Evolutionary conservation across 2,888 invertebrate genomes (phyloP).

Genomic region (Pristionchus mayeri): DNA sequence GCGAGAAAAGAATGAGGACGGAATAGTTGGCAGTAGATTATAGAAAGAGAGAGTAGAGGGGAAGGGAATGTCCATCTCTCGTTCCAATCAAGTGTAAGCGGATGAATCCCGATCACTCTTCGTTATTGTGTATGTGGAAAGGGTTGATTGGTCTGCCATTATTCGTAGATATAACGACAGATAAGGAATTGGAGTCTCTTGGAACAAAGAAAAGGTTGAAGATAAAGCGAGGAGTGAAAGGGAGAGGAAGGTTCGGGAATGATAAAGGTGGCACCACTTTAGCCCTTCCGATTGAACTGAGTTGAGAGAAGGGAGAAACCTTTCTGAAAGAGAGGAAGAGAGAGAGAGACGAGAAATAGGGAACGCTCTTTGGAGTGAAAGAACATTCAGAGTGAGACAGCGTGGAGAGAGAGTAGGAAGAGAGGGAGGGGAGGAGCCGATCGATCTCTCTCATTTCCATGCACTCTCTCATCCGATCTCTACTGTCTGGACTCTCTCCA

Average conservation of each 20-base stretch:
- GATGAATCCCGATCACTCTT: neutral
- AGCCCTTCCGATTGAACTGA: constrained; percentile 19
- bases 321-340: neutral
- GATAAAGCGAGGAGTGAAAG: neutral
- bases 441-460: neutral
- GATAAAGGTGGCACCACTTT: neutral
- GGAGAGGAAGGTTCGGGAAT: neutral
- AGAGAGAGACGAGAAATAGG: constrained; percentile 26
- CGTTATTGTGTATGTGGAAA: neutral
- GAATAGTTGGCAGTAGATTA: neutral
- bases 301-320: constrained; percentile 32
- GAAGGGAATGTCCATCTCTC: neutral
- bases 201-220: constrained; percentile 10
- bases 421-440: constrained; percentile 25
- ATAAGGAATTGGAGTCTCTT: neutral
- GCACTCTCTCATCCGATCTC: neutral
- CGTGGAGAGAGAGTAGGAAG: neutral
- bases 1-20: neutral
- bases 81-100: neutral
- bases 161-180: neutral
- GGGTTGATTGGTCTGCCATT: constrained; percentile 14
- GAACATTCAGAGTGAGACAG: constrained; percentile 5
- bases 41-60: neutral
- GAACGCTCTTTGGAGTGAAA: constrained; percentile 13
- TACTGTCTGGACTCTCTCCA: constrained; percentile 36